Base-by-base conservation (phyloP, 2,888 invertebrate species). In the Spodoptera exigua region DNA sequence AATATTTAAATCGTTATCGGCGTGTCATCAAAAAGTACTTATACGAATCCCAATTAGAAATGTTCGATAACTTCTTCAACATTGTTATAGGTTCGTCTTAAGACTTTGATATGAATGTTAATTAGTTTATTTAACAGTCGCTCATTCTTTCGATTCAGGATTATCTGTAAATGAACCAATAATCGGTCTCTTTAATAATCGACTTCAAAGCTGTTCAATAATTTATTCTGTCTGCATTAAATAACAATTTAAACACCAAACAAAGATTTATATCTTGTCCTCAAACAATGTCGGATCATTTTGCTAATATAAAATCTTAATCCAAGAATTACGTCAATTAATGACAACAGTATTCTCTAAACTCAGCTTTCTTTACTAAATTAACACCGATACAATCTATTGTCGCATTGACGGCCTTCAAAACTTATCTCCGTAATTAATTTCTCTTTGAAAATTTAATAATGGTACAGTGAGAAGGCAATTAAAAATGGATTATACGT, bases 401-500 rank as follows among this genome's bases (percentile, higher is more conserved):
- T 89, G 89, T 90, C 90, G 82, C 87, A 88, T 90, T 84, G 86
- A 84, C 85, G 82, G 85, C 84, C 86, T 87, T 88, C 84, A 76
- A 81, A 89, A 89, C 83, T 89, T 89, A 88, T 88, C 87, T 86
- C 78, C 69, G 74, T 89, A 89, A 92, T 91, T 89, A 90, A 92
- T 91, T 89, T 89, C 85, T 81, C 85, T 88, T 90, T 84, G 85
- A 88, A 86, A 90, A 86, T 90, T 89, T 87, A 87, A 91, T 90
- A 89, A 89, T 85, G 80, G 81, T 76, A 81, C 82, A 83, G 80
- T 82, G 79, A 83, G 82, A 84, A 87, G 87, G 88, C 91, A 93
- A 93, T 94, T 92, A 92, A 93, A 93, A 92, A 81, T 85, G 92
- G 93, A 93, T 94, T 93, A 93, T 89, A 87, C 79, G 87, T 90